Percentiles rank a stretch among this genome's conserved stretches.
phyloP scores from a whole-genome alignment of 2,113 vertebrate genomes.

The Cisticola juncidis region DNA sequence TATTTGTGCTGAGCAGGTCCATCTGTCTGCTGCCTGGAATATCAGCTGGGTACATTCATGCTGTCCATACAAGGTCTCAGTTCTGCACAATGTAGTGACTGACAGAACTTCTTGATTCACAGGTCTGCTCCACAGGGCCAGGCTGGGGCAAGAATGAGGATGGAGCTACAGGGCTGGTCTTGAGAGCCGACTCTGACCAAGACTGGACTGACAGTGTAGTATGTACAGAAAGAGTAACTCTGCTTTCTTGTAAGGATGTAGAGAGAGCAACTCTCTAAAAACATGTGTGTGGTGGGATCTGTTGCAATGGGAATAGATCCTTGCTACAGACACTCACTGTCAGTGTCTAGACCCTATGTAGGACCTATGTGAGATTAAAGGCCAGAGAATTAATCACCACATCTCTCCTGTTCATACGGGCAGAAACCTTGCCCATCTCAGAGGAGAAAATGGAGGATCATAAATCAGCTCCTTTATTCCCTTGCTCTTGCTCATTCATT shows the following conservation, averaged over 20 bases:
- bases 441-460: neutral
- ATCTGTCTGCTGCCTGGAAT: neutral
- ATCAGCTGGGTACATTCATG: neutral
- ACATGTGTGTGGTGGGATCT: neutral
- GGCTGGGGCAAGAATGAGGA: neutral
- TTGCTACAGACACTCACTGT: neutral
- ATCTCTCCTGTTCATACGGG: constrained; percentile 24
- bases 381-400: neutral
- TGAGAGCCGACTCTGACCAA: neutral
- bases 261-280: neutral
- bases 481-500: neutral
- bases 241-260: neutral
- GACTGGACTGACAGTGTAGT: neutral
- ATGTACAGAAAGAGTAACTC: neutral
- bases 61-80: neutral
- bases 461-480: neutral
- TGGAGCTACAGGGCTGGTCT: neutral
- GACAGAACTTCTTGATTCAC: neutral
- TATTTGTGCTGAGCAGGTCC: neutral
- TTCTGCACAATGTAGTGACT: neutral
- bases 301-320: neutral
- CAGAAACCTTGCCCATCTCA: constrained; percentile 25
- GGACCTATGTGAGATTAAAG: neutral
- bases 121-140: neutral
- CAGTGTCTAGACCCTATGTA: neutral